Conservation (phyloP, 2,888 invertebrate species). For the Plemyria rubiginata region DNA sequence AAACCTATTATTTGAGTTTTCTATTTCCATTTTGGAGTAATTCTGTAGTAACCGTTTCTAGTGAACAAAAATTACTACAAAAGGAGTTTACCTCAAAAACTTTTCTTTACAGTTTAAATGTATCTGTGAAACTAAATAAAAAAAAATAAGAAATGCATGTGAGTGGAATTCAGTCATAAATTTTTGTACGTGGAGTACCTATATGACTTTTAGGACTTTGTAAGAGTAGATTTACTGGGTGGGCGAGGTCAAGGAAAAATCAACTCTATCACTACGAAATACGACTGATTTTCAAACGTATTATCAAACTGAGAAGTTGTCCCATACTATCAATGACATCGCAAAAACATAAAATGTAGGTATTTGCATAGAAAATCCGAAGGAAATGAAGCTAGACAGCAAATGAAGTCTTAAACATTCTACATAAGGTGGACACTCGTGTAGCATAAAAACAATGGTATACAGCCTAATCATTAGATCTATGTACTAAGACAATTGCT, state of each 20-base stretch:
- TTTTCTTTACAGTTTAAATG: too few species aligned
- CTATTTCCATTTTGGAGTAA: too few species aligned
- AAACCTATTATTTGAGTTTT: too few species aligned
- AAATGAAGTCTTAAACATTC: not conserved
- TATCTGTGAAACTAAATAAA: too few species aligned
- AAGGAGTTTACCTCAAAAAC: too few species aligned
- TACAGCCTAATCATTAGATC: conserved; percentile 47
- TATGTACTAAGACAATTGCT: conserved; percentile 52
- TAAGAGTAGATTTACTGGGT: too few species aligned
- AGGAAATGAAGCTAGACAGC: not conserved
- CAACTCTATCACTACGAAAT: not conserved
- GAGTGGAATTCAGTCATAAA: too few species aligned
- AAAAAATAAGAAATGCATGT: too few species aligned
- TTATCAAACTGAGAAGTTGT: not conserved
- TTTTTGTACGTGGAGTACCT: too few species aligned
- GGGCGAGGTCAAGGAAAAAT: not conserved
- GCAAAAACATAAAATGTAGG: conserved; percentile 14
- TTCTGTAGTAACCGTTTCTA: too few species aligned
- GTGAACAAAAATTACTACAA: too few species aligned
- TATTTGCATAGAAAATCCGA: not conserved
- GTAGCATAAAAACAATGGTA: conserved; percentile 22
- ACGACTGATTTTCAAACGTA: not conserved
- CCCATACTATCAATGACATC: conserved; percentile 2
- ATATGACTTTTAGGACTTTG: too few species aligned
- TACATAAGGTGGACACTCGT: conserved; percentile 22